phyloP scores from a whole-genome alignment of 1,140 invertebrate species.

The Triops cancriformis region DNA sequence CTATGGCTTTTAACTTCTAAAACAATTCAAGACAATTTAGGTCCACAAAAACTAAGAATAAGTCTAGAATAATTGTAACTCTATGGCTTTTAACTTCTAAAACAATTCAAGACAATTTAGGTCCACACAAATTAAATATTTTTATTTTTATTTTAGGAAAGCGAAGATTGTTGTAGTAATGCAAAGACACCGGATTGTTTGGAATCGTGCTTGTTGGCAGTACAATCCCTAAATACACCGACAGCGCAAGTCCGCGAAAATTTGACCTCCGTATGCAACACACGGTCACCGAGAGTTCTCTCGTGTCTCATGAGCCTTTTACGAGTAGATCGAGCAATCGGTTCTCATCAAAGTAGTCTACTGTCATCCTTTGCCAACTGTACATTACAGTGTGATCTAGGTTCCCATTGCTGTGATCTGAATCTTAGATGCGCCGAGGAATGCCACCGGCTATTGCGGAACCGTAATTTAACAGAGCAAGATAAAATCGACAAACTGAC shows the following conservation, averaged over 20 bases:
- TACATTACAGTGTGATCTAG: not conserved
- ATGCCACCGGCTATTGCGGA: not conserved
- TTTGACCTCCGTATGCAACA: not conserved
- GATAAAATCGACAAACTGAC: not conserved
- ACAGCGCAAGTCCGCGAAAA: conserved; percentile 11
- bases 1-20: too few relatives aligned
- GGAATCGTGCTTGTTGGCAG: not conserved
- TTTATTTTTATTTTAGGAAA: not conserved
- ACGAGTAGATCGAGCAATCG: not conserved
- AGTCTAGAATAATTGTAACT: too few relatives aligned
- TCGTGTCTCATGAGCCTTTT: not conserved
- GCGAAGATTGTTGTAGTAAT: conserved; percentile 24
- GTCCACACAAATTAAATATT: too few relatives aligned
- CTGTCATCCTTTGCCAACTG: not conserved
- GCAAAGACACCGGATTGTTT: conserved; percentile 10
- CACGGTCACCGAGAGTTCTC: not conserved
- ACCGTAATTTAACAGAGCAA: not conserved
- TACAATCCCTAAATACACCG: conserved; percentile 14
- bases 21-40: too few relatives aligned
- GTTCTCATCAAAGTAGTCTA: conserved; percentile 17
- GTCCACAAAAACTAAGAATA: too few relatives aligned
- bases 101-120: too few relatives aligned
- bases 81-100: too few relatives aligned
- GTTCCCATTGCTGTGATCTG: not conserved
- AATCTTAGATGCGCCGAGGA: not conserved